Conservation (phyloP, 1,140 invertebrate species). For the Hylaeus anthracinus region DNA sequence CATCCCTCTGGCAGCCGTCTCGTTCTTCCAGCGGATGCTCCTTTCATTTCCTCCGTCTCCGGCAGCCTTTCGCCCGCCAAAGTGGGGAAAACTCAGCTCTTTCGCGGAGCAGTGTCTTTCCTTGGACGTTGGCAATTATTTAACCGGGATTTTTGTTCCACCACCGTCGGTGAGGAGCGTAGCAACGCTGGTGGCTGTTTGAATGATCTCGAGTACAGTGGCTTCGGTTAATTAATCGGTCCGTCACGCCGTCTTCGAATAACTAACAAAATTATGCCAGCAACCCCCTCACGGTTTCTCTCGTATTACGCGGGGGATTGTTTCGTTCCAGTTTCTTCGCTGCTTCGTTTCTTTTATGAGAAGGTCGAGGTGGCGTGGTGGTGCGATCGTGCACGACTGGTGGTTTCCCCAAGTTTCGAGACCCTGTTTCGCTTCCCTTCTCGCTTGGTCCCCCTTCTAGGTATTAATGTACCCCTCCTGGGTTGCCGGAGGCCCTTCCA, state of each 20-base stretch:
- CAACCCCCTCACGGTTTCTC: conserved; percentile 5
- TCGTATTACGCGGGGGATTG: conserved; percentile 14
- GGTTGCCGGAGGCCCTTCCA: conserved; percentile 48
- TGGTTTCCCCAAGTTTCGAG: conserved; percentile 56
- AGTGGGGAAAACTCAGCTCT: conserved; percentile 15
- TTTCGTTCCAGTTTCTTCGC: conserved; percentile 36
- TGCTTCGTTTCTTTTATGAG: neutral
- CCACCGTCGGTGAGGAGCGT: neutral
- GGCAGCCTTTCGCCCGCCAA: neutral
- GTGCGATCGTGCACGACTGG: conserved; percentile 26
- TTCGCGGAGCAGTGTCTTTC: conserved; percentile 36
- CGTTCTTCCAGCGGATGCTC: neutral
- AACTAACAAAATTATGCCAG: conserved; percentile 75
- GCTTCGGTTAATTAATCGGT: conserved; percentile 73
- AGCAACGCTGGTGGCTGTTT: neutral
- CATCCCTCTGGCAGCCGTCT: neutral
- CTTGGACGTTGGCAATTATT: conserved; percentile 64
- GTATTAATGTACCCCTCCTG: conserved; percentile 68
- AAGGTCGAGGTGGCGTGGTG: neutral
- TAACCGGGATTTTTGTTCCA: conserved; percentile 64
- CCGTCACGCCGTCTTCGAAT: conserved; percentile 58
- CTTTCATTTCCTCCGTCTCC: neutral
- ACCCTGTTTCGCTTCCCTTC: conserved; percentile 48
- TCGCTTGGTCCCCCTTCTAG: conserved; percentile 53
- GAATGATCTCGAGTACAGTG: conserved; percentile 35